Evolutionary conservation across 2,797 vertebrate species (phyloP).

Genomic region (Rhabdomys pumilio): DNA sequence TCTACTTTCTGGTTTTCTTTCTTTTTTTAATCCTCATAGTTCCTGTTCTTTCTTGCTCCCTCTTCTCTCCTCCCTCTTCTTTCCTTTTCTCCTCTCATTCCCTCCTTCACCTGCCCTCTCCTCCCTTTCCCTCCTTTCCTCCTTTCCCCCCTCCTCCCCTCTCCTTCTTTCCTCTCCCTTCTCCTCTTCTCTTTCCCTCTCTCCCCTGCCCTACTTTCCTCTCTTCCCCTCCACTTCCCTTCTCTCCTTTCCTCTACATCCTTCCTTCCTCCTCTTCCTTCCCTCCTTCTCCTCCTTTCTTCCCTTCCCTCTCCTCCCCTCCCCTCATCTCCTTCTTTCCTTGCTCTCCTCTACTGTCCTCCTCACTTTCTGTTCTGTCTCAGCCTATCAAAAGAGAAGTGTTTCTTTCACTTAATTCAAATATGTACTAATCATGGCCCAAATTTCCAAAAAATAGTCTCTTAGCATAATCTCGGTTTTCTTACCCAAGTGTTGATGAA

Average conservation of each 20-base stretch:
- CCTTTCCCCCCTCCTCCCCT: too few species aligned
- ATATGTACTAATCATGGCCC: not conserved
- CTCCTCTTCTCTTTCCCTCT: too few species aligned
- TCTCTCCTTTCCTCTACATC: too few species aligned
- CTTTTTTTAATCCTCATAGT: too few species aligned
- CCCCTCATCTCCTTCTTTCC: not conserved
- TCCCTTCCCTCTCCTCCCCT: rapidly evolving
- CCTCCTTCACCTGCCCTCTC: not conserved
- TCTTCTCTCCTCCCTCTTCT: not conserved
- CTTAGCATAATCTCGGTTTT: not conserved
- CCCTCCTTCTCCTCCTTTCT: not conserved
- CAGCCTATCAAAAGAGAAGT: not conserved
- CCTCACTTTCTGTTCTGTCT: not conserved
- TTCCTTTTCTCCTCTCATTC: not conserved
- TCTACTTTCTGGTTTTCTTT: not conserved
- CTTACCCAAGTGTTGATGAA: not conserved
- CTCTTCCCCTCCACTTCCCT: not conserved
- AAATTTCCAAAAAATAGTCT: not conserved
- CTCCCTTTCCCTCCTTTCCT: not conserved
- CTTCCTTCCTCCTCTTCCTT: too few species aligned
- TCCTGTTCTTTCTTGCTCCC: too few species aligned
- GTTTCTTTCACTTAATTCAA: not conserved
- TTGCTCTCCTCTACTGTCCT: too few species aligned
- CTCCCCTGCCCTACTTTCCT: not conserved
- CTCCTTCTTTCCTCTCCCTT: too few species aligned